phyloP scores from a whole-genome alignment of 2,113 vertebrate species.

The Chaetodon trifascialis region DNA sequence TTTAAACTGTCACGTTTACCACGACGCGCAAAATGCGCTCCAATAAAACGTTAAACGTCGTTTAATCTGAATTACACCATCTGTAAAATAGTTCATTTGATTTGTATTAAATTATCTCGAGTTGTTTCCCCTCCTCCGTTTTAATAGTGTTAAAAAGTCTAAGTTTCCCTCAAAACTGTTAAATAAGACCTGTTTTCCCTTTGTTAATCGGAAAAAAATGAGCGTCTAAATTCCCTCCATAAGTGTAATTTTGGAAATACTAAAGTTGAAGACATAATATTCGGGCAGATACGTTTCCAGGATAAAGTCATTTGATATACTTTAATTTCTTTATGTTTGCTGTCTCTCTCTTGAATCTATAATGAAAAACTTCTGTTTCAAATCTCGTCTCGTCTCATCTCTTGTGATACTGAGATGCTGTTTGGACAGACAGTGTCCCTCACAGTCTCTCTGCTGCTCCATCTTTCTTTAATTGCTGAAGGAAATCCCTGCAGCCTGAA shows the following conservation, averaged over 20 bases:
- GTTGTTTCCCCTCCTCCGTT: neutral
- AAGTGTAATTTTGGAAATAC: neutral
- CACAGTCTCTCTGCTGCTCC: neutral
- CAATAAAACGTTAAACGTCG: no score
- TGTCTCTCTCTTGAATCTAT: conserved; percentile 26
- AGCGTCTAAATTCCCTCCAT: neutral
- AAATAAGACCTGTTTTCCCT: neutral
- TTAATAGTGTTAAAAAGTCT: neutral
- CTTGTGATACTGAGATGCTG: conserved; percentile 21
- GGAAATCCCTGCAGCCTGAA: conserved; percentile 20
- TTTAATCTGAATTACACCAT: neutral
- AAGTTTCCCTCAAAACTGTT: neutral
- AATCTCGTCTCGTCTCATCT: neutral
- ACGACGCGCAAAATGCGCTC: neutral
- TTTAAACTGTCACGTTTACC: neutral
- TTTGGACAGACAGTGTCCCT: conserved; percentile 18
- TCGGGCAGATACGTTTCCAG: conserved; percentile 43
- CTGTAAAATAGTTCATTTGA: neutral
- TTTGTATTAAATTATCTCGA: no score
- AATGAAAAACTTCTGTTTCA: conserved; percentile 28
- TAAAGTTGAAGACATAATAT: conserved; percentile 26
- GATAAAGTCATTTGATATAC: conserved; percentile 40
- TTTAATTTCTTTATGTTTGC: conserved; percentile 58
- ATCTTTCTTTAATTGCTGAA: conserved; percentile 5
- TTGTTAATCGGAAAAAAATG: neutral